Base-by-base conservation (phyloP, 2,113 vertebrate genomes). In the Platanista minor region DNA sequence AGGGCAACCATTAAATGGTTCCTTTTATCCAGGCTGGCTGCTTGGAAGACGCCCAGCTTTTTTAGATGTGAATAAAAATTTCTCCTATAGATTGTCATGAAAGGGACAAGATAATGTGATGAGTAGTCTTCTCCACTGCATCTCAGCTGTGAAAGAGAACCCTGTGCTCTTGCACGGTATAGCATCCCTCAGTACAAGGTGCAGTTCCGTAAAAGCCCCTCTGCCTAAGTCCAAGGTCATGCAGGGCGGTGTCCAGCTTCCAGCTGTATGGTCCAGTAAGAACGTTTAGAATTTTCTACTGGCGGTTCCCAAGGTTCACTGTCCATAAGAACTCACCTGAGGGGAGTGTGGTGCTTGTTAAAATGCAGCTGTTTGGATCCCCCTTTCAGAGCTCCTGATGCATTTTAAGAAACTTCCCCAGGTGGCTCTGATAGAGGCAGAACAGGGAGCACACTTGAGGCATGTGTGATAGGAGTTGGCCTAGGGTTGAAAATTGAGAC, bases 131-230 rank as follows among this genome's bases (percentile, higher is more conserved):
- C 49, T 29, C 49, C 41, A 20, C 13, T 2, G 33, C 52, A 20
- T 9, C 61, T 84, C 18, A 3, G 2, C 54, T 9, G 10, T 1
- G 62, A 72, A 33, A 29, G 69, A 52, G n/a, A 52, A 23, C 61
- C 0, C 8, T 13, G 5, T 3, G 25, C 25, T 10, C n/a, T 39
- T 14, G 31, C 20, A 1, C 1, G 25, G 78, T 1, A 1, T 2
- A 1, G 15, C 41, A 0, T 15, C 36, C 39, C 18, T 20, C 15
- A 1, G 1, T 8, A 7, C 66, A 36, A 17, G 15, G 33, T 14
- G 13, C 12, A 0, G 0, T 12, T 41, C 46, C 18, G 8, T 0
- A 23, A 62, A 6, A 1, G 31, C 13, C n/a, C 36, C 54, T 33
- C 10, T 8, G 43, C 69, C n/a, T 0, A 3, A 12, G n/a, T 3